Evolutionary conservation across 2,888 invertebrate genomes (phyloP).

Genomic region (Lycia hirtaria): DNA sequence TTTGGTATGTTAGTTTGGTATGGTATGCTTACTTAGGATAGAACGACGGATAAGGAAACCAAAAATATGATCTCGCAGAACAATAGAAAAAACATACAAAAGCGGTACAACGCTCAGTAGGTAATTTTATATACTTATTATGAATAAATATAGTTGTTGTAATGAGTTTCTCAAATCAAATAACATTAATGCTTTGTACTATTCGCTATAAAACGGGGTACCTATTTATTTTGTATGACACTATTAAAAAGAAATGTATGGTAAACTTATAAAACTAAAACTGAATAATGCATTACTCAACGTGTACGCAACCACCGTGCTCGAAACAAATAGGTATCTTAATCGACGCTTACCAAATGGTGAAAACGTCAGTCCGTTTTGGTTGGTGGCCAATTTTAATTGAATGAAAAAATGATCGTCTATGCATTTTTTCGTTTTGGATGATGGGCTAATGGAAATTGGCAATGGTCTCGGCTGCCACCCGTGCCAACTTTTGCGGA

Average conservation of each 20-base stretch:
- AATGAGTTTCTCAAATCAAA: too few species aligned
- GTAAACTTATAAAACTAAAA: slow-evolving; percentile 13
- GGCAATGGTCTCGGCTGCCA: slow-evolving; percentile 80
- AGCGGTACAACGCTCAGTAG: background rate
- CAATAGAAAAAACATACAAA: slow-evolving; percentile 1
- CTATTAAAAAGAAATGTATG: slow-evolving; percentile 2
- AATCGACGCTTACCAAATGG: slow-evolving; percentile 46
- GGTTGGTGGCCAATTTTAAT: slow-evolving; percentile 83
- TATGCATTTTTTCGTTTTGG: slow-evolving; percentile 85
- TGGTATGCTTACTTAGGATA: slow-evolving; percentile 18
- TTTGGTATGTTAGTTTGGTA: slow-evolving; percentile 12
- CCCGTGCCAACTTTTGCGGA: slow-evolving; percentile 83
- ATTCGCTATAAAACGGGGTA: background rate
- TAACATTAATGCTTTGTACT: too few species aligned
- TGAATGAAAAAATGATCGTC: slow-evolving; percentile 85
- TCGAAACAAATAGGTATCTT: slow-evolving; percentile 21
- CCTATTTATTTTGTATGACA: background rate
- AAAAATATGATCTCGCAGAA: slow-evolving; percentile 8
- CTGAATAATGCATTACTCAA: slow-evolving; percentile 24
- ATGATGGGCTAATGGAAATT: slow-evolving; percentile 85
- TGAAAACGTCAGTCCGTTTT: slow-evolving; percentile 63
- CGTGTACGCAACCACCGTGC: slow-evolving; percentile 18
- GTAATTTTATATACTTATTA: background rate
- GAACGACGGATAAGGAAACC: slow-evolving; percentile 2
- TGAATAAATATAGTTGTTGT: too few species aligned